A percentile compares a stretch with the other conserved stretches of the same genome.
Evolutionary conservation across 2,113 vertebrate species (phyloP).

Genomic region (Heterotis niloticus): DNA sequence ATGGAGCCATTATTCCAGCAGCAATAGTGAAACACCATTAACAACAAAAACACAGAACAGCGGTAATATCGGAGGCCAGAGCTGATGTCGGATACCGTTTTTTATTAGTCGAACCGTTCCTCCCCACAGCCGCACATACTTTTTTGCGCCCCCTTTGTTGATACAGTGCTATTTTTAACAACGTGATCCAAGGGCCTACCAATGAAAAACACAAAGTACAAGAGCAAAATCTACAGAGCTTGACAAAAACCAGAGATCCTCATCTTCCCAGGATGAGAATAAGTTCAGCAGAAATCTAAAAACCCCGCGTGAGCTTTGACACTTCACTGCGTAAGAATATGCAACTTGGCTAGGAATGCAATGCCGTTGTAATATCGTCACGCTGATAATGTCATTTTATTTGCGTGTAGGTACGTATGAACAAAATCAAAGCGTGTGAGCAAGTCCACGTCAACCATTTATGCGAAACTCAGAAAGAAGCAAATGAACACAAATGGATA

Average conservation of each 20-base stretch:
- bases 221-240: not conserved
- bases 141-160: not conserved
- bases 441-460: too few relatives aligned
- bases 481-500: too few relatives aligned
- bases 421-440: too few relatives aligned
- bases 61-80: not conserved
- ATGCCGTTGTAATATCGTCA: too few relatives aligned
- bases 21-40: conserved; percentile 18
- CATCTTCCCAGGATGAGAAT: not conserved
- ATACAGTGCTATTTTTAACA: conserved; percentile 8
- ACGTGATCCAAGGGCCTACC: conserved; percentile 5
- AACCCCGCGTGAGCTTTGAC: not conserved
- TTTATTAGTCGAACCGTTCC: not conserved
- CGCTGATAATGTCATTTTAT: too few relatives aligned
- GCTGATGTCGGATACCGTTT: not conserved
- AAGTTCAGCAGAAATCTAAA: not conserved
- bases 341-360: too few relatives aligned
- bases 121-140: not conserved
- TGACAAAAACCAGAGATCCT: not conserved
- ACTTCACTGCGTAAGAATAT: too few relatives aligned
- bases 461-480: too few relatives aligned
- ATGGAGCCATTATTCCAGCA: conserved; percentile 9
- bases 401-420: too few relatives aligned
- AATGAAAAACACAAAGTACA: conserved; percentile 15
- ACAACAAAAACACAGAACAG: conserved; percentile 1